A percentile compares a stretch with the other conserved stretches of the same genome.
Evolutionary conservation across 2,888 invertebrate genomes (phyloP).

Genomic region (Phragmatobia fuliginosa): DNA sequence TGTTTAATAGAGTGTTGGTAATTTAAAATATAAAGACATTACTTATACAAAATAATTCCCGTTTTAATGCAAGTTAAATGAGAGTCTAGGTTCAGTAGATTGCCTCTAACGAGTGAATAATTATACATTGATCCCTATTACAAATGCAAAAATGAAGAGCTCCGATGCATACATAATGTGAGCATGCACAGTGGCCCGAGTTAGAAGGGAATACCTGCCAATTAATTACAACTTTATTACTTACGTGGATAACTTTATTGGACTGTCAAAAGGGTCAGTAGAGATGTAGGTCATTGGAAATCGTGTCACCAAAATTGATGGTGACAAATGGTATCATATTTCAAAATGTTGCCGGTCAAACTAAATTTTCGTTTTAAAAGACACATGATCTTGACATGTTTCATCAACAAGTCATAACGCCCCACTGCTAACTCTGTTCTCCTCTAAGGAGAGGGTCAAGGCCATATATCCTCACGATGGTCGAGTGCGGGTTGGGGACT

Average conservation of each 20-base stretch:
- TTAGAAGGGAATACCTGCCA: constrained; percentile 29
- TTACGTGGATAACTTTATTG: constrained; percentile 2
- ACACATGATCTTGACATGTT: too few species aligned
- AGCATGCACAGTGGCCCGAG: constrained; percentile 60
- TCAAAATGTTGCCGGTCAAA: too few species aligned
- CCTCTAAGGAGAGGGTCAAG: too few species aligned
- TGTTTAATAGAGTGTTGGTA: background rate
- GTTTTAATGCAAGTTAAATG: constrained; percentile 60
- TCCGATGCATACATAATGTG: constrained; percentile 79
- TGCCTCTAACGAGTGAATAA: constrained; percentile 83
- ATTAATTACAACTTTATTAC: background rate
- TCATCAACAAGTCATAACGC: too few species aligned
- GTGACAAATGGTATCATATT: background rate
- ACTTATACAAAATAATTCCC: constrained; percentile 47
- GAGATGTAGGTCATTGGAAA: background rate
- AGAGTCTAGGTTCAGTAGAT: constrained; percentile 64
- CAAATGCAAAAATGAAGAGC: constrained; percentile 83
- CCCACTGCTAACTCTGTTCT: too few species aligned
- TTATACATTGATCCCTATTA: constrained; percentile 84
- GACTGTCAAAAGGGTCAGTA: background rate
- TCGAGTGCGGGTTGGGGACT: too few species aligned
- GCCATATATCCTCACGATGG: too few species aligned
- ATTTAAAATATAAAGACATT: constrained; percentile 12
- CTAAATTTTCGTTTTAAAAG: too few species aligned
- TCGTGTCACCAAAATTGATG: background rate